These are phyloP conservation scores for Callinectes sapidus DNA, from an alignment of 2,888 invertebrate genomes.

Conservation along the genomic window DNA sequence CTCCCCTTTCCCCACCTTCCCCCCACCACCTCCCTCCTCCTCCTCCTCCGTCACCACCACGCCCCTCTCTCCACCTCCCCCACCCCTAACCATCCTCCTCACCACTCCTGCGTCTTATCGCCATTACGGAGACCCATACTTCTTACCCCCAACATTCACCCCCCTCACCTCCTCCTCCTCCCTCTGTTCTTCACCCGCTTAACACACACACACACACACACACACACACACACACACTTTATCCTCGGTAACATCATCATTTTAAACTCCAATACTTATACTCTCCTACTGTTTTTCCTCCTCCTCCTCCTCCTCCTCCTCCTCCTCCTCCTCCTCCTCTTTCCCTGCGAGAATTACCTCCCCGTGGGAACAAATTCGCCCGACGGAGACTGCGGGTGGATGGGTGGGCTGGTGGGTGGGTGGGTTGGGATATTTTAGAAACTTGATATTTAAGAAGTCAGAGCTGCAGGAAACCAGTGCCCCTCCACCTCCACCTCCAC, in stretches of 20 bases:
- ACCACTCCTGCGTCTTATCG: conserved; percentile 32
- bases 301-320: conserved; percentile 7
- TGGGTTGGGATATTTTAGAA: not conserved
- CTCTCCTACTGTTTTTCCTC: conserved; percentile 21
- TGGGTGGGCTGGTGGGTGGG: not conserved
- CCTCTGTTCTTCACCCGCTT: not conserved
- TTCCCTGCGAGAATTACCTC: not conserved
- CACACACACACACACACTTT: conserved; percentile 11
- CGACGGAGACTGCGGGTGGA: not conserved
- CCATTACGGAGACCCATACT: not conserved
- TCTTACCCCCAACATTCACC: not conserved
- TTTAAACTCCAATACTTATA: not conserved
- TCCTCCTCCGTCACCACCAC: not conserved
- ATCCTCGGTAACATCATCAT: too few species aligned
- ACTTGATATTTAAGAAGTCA: conserved; percentile 35
- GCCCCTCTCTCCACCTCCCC: not conserved
- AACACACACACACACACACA: conserved; percentile 35
- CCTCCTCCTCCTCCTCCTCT: not conserved
- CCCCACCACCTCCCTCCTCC: not conserved
- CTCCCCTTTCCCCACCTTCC: not conserved
- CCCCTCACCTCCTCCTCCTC: not conserved
- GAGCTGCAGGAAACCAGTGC: conserved; percentile 10
- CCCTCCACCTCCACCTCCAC: not conserved
- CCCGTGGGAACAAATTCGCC: conserved; percentile 26
- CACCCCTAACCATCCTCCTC: too few species aligned